Percentiles rank a stretch among this genome's conserved stretches.
Evolutionary conservation across 2,113 vertebrate species (phyloP).

Genomic region (Zosterops pallidus): DNA sequence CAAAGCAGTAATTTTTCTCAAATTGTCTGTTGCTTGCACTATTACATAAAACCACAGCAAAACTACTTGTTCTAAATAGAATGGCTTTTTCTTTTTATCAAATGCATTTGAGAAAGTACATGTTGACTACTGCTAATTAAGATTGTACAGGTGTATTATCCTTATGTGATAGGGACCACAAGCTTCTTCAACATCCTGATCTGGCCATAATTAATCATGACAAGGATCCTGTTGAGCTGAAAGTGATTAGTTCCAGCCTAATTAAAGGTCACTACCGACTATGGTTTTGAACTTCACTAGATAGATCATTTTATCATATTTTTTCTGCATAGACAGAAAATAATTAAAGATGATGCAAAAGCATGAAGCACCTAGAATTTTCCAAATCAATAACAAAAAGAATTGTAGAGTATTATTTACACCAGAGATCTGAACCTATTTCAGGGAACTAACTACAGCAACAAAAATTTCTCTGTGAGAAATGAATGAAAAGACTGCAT

Average conservation of each 20-base stretch:
- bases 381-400: not conserved
- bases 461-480: not conserved
- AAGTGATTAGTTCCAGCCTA: slow-evolving; percentile 18
- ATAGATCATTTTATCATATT: not conserved
- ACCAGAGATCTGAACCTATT: not conserved
- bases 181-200: not conserved
- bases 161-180: not conserved
- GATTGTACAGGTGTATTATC: not conserved
- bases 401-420: not conserved
- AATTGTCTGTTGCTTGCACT: not conserved
- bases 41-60: not conserved
- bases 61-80: not conserved
- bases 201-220: slow-evolving; percentile 22
- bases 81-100: not conserved
- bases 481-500: not conserved
- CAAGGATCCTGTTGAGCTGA: slow-evolving; percentile 3
- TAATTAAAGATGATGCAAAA: not conserved
- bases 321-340: not conserved
- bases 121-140: not conserved
- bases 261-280: slow-evolving; percentile 20
- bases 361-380: not conserved
- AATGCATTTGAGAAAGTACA: not conserved
- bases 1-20: not conserved
- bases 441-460: not conserved
- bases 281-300: not conserved